These are phyloP conservation scores for Rhingia rostrata DNA, from an alignment of 2,888 invertebrate species.

Conservation along the genomic window DNA sequence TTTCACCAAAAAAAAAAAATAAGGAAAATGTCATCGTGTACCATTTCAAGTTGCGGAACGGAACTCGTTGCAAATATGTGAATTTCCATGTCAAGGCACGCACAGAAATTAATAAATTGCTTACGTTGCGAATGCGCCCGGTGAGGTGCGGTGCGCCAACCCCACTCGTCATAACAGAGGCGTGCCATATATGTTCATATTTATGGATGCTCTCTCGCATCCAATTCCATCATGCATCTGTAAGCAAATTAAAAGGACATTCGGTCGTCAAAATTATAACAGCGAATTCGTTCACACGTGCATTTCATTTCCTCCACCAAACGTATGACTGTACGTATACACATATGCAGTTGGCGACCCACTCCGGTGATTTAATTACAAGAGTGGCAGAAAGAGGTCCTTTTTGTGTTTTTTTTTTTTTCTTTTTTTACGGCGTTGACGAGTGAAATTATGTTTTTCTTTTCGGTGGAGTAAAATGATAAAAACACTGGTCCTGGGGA, in stretches of 20 bases:
- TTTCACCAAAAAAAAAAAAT: neutral
- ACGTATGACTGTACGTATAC: too few relatives aligned
- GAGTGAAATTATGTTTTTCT: neutral
- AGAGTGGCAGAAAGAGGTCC: slow-evolving; percentile 7
- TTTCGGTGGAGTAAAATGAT: neutral
- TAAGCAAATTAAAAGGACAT: slow-evolving; percentile 57
- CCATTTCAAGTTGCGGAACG: slow-evolving; percentile 9
- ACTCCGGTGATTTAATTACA: slow-evolving; percentile 33
- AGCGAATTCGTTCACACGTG: slow-evolving; percentile 51
- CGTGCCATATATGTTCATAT: slow-evolving; percentile 13
- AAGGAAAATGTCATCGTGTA: slow-evolving; percentile 44
- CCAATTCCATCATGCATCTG: slow-evolving; percentile 46
- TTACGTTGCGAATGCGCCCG: slow-evolving; percentile 23
- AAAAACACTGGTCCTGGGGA: neutral
- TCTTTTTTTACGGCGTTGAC: slow-evolving; percentile 3
- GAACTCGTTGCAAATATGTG: slow-evolving; percentile 37
- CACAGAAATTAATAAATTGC: slow-evolving; percentile 55
- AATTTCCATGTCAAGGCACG: slow-evolving; percentile 54
- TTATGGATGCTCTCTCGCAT: slow-evolving; percentile 20
- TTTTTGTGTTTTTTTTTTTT: neutral
- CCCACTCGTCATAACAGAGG: neutral
- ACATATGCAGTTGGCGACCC: slow-evolving; percentile 1
- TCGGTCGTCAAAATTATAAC: slow-evolving; percentile 59
- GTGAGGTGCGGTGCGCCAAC: too few relatives aligned
- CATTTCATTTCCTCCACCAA: slow-evolving; percentile 25